Evolutionary conservation across 2,113 vertebrate species (phyloP).

Genomic region (Anarhynchus alexandrinus): DNA sequence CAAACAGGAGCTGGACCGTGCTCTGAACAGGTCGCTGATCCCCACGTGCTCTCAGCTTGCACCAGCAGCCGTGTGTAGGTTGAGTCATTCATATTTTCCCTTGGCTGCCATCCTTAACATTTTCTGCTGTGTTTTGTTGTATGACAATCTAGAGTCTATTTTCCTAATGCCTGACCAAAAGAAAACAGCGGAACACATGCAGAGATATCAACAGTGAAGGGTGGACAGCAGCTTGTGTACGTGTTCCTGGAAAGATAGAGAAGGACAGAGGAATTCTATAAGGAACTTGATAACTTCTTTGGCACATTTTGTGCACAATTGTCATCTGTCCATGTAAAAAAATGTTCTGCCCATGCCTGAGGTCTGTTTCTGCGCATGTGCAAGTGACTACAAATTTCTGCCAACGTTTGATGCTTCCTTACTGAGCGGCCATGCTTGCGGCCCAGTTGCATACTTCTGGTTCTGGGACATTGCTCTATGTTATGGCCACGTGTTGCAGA

Average conservation of each 20-base stretch:
- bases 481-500: not conserved
- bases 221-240: not conserved
- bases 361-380: not conserved
- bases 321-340: not conserved
- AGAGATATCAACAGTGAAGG: not conserved
- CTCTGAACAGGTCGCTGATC: not conserved
- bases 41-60: not conserved
- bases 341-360: not conserved
- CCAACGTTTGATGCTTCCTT: not conserved
- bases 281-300: fast-evolving
- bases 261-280: not conserved
- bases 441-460: not conserved
- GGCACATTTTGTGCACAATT: not conserved
- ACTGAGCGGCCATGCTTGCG: not conserved
- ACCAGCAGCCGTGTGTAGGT: not conserved
- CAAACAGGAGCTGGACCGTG: not conserved
- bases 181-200: not conserved
- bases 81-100: not conserved
- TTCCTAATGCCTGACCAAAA: not conserved
- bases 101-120: not conserved
- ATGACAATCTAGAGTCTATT: not conserved
- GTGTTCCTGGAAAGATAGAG: not conserved
- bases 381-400: not conserved
- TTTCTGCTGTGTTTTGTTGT: not conserved
- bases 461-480: fast-evolving